Conservation (phyloP, 2,797 vertebrate genomes). For the Distichodus sexfasciatus region DNA sequence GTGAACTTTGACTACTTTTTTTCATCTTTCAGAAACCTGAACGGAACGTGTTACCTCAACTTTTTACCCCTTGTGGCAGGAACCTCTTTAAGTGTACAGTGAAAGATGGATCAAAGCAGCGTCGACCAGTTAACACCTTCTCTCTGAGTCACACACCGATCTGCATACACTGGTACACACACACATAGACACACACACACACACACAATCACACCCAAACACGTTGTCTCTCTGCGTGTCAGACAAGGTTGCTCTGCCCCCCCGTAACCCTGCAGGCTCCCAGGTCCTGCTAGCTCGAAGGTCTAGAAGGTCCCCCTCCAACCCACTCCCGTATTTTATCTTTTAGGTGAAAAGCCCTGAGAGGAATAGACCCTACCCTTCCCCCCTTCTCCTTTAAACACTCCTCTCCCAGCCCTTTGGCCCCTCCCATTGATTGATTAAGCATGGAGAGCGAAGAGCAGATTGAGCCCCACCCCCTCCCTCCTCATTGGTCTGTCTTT, state of each 20-base stretch:
- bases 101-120: slow-evolving; percentile 70
- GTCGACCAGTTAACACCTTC: slow-evolving; percentile 43
- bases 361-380: slow-evolving; percentile 1
- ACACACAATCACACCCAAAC: slow-evolving; percentile 26
- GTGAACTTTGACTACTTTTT: background rate
- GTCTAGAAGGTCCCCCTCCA: slow-evolving; percentile 43
- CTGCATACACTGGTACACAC: slow-evolving; percentile 48
- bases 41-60: slow-evolving; percentile 77
- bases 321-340: too few relatives aligned
- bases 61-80: slow-evolving; percentile 71
- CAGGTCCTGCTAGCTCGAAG: slow-evolving; percentile 68
- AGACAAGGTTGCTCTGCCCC: slow-evolving; percentile 69
- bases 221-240: slow-evolving; percentile 64
- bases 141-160: slow-evolving; percentile 50
- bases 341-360: slow-evolving; percentile 24
- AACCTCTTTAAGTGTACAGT: slow-evolving; percentile 72
- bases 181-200: slow-evolving; percentile 49
- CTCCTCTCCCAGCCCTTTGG: slow-evolving; percentile 4
- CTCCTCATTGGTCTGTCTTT: slow-evolving; percentile 48
- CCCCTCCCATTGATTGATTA: slow-evolving; percentile 32
- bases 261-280: slow-evolving; percentile 64
- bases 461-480: slow-evolving; percentile 40
- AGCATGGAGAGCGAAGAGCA: slow-evolving; percentile 46
- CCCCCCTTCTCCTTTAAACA: background rate
- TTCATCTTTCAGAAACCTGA: slow-evolving; percentile 31